Percentiles rank a stretch among this genome's conserved stretches.
These are phyloP conservation scores for Melieria picta DNA, from an alignment of 2,888 invertebrate species.

Conservation along the genomic window DNA sequence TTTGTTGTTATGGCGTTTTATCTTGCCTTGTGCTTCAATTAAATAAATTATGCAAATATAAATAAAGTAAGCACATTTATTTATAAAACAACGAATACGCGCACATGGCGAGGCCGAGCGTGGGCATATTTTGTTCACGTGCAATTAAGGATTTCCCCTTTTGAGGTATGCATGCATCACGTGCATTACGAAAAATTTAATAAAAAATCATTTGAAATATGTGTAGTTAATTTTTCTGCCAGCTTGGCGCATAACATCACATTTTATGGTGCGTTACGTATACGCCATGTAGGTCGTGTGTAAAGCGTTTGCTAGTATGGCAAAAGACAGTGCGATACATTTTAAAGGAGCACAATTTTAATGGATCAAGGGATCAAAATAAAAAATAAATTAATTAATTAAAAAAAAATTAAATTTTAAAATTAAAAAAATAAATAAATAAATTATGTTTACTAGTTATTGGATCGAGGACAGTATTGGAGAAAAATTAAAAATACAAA, in stretches of 20 bases:
- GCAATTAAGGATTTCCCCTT: too few species aligned
- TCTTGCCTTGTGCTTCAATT: background rate
- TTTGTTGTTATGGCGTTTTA: background rate
- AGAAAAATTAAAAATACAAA: too few species aligned
- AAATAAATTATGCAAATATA: constrained; percentile 24
- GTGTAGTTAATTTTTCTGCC: constrained; percentile 2
- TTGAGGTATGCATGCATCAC: background rate
- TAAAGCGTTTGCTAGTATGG: too few species aligned
- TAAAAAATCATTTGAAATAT: too few species aligned
- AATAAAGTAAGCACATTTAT: constrained; percentile 17
- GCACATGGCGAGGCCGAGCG: background rate
- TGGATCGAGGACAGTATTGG: too few species aligned
- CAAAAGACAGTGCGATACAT: too few species aligned
- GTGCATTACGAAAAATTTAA: background rate
- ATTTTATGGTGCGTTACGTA: constrained; percentile 18
- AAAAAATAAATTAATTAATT: too few species aligned
- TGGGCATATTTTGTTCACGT: background rate
- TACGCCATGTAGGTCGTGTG: constrained; percentile 10
- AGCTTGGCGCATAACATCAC: background rate
- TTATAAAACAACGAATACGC: constrained; percentile 6
- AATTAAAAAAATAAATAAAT: too few species aligned
- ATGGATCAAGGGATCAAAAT: too few species aligned
- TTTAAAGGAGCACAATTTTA: too few species aligned
- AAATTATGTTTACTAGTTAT: too few species aligned
- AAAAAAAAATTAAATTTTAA: too few species aligned